A percentile compares a stretch with the other conserved stretches of the same genome.
Evolutionary conservation across 1,140 invertebrate species (phyloP).

Genomic region (Aphis gossypii): DNA sequence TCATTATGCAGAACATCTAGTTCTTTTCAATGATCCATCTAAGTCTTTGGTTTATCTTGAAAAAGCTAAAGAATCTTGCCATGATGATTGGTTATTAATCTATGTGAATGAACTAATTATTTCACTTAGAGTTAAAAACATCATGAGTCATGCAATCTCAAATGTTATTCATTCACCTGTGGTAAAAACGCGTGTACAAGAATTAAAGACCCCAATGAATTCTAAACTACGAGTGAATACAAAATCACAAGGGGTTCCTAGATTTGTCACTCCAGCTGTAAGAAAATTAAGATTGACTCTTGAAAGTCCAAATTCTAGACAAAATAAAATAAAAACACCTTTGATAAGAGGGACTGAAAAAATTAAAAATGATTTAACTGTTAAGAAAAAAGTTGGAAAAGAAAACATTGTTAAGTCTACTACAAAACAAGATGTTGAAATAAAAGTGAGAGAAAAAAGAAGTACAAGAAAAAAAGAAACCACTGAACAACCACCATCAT

Average conservation of each 20-base stretch:
- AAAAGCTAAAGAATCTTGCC: slow-evolving; percentile 13
- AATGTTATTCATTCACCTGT: slow-evolving; percentile 39
- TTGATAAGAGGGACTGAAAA: not conserved
- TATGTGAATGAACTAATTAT: slow-evolving; percentile 17
- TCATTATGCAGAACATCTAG: slow-evolving; percentile 32
- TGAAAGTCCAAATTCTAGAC: slow-evolving; percentile 25
- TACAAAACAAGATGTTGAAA: slow-evolving; percentile 9
- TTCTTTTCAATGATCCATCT: slow-evolving; percentile 15
- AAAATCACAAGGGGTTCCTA: not conserved
- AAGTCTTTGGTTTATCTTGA: slow-evolving; percentile 33
- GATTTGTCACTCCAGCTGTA: not conserved
- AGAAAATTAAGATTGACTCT: slow-evolving; percentile 33
- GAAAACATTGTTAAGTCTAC: not conserved
- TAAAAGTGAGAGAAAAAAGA: slow-evolving; percentile 43
- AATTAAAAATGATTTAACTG: slow-evolving; percentile 4
- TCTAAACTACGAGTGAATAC: not conserved
- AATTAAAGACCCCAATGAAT: not conserved
- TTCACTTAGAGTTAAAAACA: slow-evolving; percentile 15
- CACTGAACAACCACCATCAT: not conserved
- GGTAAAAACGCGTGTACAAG: not conserved
- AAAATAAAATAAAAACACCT: slow-evolving; percentile 8
- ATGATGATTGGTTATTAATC: slow-evolving; percentile 30
- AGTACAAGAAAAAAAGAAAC: slow-evolving; percentile 36
- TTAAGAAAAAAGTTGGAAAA: slow-evolving; percentile 14
- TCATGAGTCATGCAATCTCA: not conserved